Evolutionary conservation across 1,140 invertebrate species (phyloP), one percentile per base, ranked within the genome.

Genomic region (Neuroterus valhalla): DNA sequence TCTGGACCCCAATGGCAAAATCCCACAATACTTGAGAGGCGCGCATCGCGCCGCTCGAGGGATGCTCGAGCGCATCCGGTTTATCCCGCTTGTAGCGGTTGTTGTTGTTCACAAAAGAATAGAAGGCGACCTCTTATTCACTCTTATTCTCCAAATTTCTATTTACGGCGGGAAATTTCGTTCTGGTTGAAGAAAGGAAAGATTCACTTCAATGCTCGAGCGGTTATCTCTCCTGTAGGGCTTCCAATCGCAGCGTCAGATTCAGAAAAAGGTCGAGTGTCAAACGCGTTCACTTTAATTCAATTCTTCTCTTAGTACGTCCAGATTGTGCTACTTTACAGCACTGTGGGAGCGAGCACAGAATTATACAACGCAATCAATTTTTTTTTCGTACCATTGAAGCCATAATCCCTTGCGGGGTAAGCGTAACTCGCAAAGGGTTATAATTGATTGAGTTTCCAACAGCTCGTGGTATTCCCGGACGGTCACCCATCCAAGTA

Each of bases 181-280:
- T 62, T 62, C 19, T 52, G 55, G 26, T 62, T 23, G 23, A 62
- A 62, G 55, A 62, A 62, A 62, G 23, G 21, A 62, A 23, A 23
- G 55, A 62, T 62, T 62, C 55, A 62, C 55, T 23, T 23, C 55
- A 38, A 62, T 62, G 55, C 55, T 31, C 55, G 55, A 23, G 55
- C 23, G 26, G 55, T 62, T 62, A 62, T 62, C 55, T 62, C 55
- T 62, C 48, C 8, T 21, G 55, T 31, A 23, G 55, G 26, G 26
- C 31, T 23, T 31, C 23, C 55, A 38, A 62, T 62, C 55, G 55
- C 55, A 38, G 23, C 23, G n/a, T 62, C 55, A 62, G 3, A 55
- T 62, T 2, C 26, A 38, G 55, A 62, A 62, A 21, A 62, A 62
- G 26, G 26, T 62, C 55, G 55, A 62, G 31, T 62, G 55, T 14